These are phyloP conservation scores for Fissipunctia ypsillon DNA, from an alignment of 2,888 invertebrate genomes.

Conservation along the genomic window DNA sequence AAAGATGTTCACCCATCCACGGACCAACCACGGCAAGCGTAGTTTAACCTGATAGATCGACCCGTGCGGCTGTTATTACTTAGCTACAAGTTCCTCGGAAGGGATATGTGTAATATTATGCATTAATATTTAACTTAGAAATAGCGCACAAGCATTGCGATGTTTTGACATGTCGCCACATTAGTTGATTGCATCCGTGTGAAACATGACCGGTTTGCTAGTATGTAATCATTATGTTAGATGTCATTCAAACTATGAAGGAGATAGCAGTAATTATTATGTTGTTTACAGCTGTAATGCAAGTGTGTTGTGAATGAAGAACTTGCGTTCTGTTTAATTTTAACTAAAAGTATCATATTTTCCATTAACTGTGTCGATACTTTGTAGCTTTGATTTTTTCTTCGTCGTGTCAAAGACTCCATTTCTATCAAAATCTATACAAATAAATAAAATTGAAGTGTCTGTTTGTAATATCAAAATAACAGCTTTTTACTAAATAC, in stretches of 20 bases:
- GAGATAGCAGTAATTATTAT: conserved; percentile 43
- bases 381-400: background rate
- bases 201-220: background rate
- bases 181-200: background rate
- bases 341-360: conserved; percentile 1
- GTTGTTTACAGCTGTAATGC: conserved; percentile 37
- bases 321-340: background rate
- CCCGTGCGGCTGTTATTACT: no score
- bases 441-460: no score
- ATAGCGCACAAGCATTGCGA: no score
- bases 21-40: no score
- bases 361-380: background rate
- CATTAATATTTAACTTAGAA: no score
- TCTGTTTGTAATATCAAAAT: no score
- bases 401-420: background rate
- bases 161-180: no score
- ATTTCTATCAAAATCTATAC: no score
- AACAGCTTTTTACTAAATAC: no score
- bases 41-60: no score
- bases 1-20: no score
- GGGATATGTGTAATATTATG: background rate
- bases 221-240: background rate
- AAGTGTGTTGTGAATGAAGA: conserved; percentile 25
- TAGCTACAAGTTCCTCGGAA: no score
- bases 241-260: conserved; percentile 32